Evolutionary conservation across 2,888 invertebrate genomes (phyloP).

Genomic region (Macrosiphum euphorbiae): DNA sequence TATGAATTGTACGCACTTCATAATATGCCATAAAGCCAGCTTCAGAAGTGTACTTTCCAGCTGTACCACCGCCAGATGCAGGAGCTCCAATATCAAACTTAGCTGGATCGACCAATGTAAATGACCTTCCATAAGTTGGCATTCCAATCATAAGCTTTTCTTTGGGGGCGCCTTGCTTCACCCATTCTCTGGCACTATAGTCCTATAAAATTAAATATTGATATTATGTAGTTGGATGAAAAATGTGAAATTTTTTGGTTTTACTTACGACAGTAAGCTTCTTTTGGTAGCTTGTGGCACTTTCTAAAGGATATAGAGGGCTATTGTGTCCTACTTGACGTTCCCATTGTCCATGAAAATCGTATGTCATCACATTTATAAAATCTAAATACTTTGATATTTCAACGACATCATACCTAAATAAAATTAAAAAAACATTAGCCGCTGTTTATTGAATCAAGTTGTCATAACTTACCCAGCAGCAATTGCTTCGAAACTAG

Average conservation of each 20-base stretch:
- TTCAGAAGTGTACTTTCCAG: conserved; percentile 92
- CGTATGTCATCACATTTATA: conserved; percentile 95
- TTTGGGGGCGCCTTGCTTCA: conserved; percentile 91
- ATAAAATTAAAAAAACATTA: neutral
- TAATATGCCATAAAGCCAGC: conserved; percentile 96
- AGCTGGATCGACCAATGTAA: conserved; percentile 86
- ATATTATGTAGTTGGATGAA: neutral
- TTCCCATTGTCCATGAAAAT: conserved; percentile 96
- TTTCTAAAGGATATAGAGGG: conserved; percentile 88
- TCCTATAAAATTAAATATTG: conserved; percentile 72
- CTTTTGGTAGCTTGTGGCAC: conserved; percentile 91
- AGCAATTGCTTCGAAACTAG: conserved; percentile 92
- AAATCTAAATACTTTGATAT: conserved; percentile 94
- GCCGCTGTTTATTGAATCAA: neutral
- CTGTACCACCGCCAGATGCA: conserved; percentile 86
- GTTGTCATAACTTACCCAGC: conserved; percentile 76
- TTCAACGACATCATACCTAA: conserved; percentile 88
- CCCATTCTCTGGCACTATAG: conserved; percentile 92
- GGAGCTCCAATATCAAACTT: conserved; percentile 94
- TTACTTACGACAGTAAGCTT: conserved; percentile 87
- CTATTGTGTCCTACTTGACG: conserved; percentile 93
- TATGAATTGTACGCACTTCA: conserved; percentile 74
- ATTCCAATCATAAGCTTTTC: conserved; percentile 95
- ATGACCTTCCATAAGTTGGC: conserved; percentile 94
- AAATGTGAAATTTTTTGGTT: neutral